Evolutionary conservation across 2,888 invertebrate species (phyloP).

Genomic region (Drosophila testacea): DNA sequence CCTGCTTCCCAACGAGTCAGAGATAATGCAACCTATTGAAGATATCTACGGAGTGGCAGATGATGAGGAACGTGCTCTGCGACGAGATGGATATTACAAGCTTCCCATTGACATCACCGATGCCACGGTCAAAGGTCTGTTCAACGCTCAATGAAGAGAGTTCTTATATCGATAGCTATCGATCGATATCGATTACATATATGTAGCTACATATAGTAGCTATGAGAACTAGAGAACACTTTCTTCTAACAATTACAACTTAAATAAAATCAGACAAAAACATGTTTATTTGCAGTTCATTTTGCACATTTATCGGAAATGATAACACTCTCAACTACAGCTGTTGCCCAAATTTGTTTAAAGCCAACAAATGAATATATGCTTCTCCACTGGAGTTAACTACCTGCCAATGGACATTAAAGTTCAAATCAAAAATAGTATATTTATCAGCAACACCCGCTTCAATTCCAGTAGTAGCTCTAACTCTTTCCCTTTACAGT

Average conservation of each 20-base stretch:
- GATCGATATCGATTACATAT: not conserved
- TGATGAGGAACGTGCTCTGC: slow-evolving; percentile 71
- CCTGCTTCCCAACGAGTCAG: slow-evolving; percentile 80
- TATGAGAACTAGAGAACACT: not conserved
- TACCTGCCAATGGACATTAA: not conserved
- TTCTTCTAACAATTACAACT: too few species aligned
- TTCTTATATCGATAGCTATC: not conserved
- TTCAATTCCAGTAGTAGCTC: not conserved
- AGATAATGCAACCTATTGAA: slow-evolving; percentile 81
- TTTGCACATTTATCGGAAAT: not conserved
- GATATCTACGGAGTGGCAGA: slow-evolving; percentile 79
- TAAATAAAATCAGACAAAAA: too few species aligned
- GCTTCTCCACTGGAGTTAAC: too few species aligned
- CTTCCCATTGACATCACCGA: slow-evolving; percentile 72
- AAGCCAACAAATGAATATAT: not conserved
- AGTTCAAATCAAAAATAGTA: slow-evolving; percentile 2
- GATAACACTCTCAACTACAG: not conserved
- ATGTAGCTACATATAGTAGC: not conserved
- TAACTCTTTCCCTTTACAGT: too few species aligned
- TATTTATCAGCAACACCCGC: slow-evolving; percentile 7
- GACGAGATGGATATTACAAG: slow-evolving; percentile 71
- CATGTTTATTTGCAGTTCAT: too few species aligned
- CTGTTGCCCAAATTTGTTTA: not conserved
- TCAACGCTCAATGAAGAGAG: slow-evolving; percentile 65
- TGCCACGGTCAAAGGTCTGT: slow-evolving; percentile 68